Evolutionary conservation across 2,113 vertebrate genomes (phyloP), one percentile per base, ranked within the genome.

Genomic region (Sinocyclocheilus anophthalmus): DNA sequence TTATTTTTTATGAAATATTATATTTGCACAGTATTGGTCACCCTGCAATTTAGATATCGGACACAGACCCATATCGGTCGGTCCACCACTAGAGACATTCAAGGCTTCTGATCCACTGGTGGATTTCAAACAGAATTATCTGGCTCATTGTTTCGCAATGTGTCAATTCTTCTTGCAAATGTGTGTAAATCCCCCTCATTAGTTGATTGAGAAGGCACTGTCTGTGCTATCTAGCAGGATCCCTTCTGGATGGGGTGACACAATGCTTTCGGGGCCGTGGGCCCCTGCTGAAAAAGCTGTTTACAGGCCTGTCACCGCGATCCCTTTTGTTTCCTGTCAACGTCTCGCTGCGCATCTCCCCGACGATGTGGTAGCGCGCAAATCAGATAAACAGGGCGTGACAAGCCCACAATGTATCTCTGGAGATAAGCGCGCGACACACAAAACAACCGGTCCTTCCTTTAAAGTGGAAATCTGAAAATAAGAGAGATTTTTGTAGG

Each of bases 361-460:
- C 10, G 70, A 87, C 87, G 81, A 83, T 75, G 83, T 10, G 22
- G 87, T 91, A 92, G 92, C 90, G 86, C 85, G 87, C 84, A 86
- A 88, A 89, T 90, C 89, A 91, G 91, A 94, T 92, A 94, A 94
- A 93, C 86, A 85, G 81, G 85, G 33, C 13, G 89, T 81, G 78
- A 89, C 83, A 81, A n/a, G 86, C 63, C 85, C 87, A 90, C 88
- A 87, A 84, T 89, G 89, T 90, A 90, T 88, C 93, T 90, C 90
- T 80, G 88, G 86, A 81, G 94, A 94, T 93, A 93, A 94, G 92
- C 89, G 84, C 53, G 48, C 83, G 13, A 84, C 7, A 16, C 57
- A 33, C 50, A 59, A 84, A 81, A 76, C 55, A 88, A 85, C 30
- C 33, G 24, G 63, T 42, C 33, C 57, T 69, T 81, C 50, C 22